Evolutionary conservation across 2,797 vertebrate species (phyloP).

Genomic region (Alosa sapidissima): DNA sequence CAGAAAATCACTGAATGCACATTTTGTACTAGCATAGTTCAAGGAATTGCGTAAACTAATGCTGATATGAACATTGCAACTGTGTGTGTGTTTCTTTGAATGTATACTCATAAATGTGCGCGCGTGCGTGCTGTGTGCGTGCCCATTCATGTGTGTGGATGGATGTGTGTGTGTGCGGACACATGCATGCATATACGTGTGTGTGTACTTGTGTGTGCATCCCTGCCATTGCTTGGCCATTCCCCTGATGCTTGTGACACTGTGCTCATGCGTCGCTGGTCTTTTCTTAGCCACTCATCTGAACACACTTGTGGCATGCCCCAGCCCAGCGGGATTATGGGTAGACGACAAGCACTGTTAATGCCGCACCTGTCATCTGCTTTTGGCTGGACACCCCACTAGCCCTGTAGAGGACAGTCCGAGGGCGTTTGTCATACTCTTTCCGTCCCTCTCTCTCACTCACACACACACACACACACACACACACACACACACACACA

Average conservation of each 20-base stretch:
- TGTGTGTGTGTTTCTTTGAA: neutral
- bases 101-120: neutral
- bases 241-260: constrained; percentile 52
- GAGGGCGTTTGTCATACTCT: constrained; percentile 54
- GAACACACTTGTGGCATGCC: constrained; percentile 46
- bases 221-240: constrained; percentile 38
- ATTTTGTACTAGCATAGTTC: neutral
- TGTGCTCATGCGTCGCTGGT: constrained; percentile 48
- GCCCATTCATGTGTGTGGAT: neutral
- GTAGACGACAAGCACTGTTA: constrained; percentile 56
- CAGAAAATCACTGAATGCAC: neutral
- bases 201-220: constrained; percentile 8
- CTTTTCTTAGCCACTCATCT: constrained; percentile 66
- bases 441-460: neutral
- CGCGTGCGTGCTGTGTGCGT: neutral
- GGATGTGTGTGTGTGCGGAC: constrained; percentile 35
- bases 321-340: constrained; percentile 19
- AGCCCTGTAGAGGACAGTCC: constrained; percentile 54
- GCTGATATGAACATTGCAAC: neutral
- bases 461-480: constrained; percentile 14
- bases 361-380: constrained; percentile 69
- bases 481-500: neutral
- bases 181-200: constrained; percentile 40
- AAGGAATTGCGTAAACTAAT: neutral
- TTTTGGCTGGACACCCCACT: constrained; percentile 47